phyloP scores from a whole-genome alignment of 2,888 invertebrate species.

The Lycia hirtaria region DNA sequence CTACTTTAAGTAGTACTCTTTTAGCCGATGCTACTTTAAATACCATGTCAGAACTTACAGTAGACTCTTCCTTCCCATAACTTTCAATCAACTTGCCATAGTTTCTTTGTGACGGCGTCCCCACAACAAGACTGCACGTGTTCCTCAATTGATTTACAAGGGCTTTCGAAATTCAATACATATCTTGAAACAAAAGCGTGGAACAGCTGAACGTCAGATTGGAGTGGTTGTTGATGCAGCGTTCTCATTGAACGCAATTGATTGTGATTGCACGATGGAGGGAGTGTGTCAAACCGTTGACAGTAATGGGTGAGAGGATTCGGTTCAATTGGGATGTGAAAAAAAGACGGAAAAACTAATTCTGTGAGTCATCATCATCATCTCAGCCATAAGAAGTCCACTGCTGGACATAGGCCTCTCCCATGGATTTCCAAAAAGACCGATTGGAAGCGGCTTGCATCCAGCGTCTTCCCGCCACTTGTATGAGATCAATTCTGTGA shows the following conservation, averaged over 20 bases:
- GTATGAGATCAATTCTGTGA: background rate
- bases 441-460: too few species aligned
- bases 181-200: constrained; percentile 51
- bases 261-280: constrained; percentile 58
- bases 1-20: too few species aligned
- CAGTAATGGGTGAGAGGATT: constrained; percentile 41
- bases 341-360: constrained; percentile 5
- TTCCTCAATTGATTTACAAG: constrained; percentile 35
- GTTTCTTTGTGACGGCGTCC: background rate
- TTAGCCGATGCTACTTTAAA: background rate
- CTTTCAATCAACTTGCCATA: constrained; percentile 2
- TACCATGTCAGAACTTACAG: background rate
- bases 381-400: too few species aligned
- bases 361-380: too few species aligned
- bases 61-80: background rate
- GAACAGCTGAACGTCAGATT: constrained; percentile 56
- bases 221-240: constrained; percentile 63
- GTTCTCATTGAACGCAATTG: constrained; percentile 75
- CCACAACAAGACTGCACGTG: constrained; percentile 14
- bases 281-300: constrained; percentile 44
- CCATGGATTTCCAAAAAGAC: too few species aligned
- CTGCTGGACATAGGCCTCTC: too few species aligned
- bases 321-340: constrained; percentile 32
- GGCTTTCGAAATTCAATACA: constrained; percentile 47
- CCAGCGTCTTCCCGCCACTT: too few species aligned